Evolutionary conservation across 2,113 vertebrate genomes (phyloP), one percentile per base, ranked within the genome.

Genomic region (Pongo abelii): DNA sequence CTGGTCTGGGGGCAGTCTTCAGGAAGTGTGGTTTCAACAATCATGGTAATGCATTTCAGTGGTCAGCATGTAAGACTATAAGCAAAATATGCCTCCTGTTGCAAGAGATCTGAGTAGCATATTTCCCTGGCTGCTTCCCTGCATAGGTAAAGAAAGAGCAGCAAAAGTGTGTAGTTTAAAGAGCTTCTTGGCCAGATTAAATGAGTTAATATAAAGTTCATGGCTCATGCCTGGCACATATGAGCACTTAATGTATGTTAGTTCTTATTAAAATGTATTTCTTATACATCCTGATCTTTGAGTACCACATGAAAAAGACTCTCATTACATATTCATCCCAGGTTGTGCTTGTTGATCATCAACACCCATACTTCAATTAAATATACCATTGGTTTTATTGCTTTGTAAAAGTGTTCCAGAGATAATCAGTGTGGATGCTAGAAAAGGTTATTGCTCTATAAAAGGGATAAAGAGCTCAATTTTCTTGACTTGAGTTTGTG

Each of bases 331-430:
- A 95, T 95, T 95, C 96, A 93, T 48, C 32, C 20, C 79, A 79
- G 38, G 48, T 70, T 50, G 52, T 90, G 40, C 22, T 48, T 78
- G 79, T 64, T 74, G 91, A 84, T 78, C 4, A 0, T 81, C 89
- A 90, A 55, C 70, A 78, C 18, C 91, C 70, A 74, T n/a, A 43
- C 83, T 52, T 96, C 96, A 87, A 96, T 97, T 97, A 97, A 97
- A 97, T 96, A 97, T 94, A 81, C 93, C 93, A 92, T 85, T 97
- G 97, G 90, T 70, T 98, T 98, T 96, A 97, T 52, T 57, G 84
- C 93, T 92, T 92, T 86, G 80, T 93, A 91, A 97, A 96, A 97
- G 48, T 50, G 57, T 94, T 84, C 80, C 9, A 17, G 25, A 93
- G 89, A 84, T 86, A 79, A 93, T 88, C 72, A 93, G 35, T n/a